These are phyloP conservation scores for Drosophila meridionalis DNA, from an alignment of 2,888 invertebrate genomes.

Conservation along the genomic window DNA sequence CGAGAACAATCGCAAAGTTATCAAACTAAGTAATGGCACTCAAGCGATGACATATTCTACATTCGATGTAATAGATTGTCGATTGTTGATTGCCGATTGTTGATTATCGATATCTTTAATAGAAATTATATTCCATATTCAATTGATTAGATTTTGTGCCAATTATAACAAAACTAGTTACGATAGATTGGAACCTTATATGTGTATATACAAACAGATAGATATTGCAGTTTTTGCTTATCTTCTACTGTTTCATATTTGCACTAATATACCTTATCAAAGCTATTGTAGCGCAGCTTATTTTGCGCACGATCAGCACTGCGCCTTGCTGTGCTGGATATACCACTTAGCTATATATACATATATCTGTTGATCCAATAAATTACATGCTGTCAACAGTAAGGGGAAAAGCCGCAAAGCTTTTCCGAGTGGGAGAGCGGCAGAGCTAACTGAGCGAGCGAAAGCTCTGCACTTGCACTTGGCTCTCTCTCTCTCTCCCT, in stretches of 20 bases:
- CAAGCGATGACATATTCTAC: neutral
- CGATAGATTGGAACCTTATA: neutral
- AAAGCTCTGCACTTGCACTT: slow-evolving; percentile 43
- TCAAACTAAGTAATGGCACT: slow-evolving; percentile 14
- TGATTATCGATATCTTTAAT: neutral
- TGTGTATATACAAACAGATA: neutral
- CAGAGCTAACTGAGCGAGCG: slow-evolving; percentile 13
- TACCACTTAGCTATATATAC: neutral
- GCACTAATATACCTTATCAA: neutral
- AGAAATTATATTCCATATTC: neutral
- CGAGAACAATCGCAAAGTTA: neutral
- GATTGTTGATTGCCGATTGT: neutral
- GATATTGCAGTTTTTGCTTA: neutral
- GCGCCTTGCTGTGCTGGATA: slow-evolving; percentile 20
- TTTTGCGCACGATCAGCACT: slow-evolving; percentile 32
- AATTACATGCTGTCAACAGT: slow-evolving; percentile 39
- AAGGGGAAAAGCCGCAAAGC: slow-evolving; percentile 45
- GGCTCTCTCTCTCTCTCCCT: neutral
- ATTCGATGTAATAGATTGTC: neutral
- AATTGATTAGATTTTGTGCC: neutral
- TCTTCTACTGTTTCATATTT: neutral
- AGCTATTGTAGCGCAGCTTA: neutral
- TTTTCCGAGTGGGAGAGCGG: slow-evolving; percentile 21
- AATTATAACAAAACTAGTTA: neutral
- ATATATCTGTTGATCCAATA: slow-evolving; percentile 45